Conservation (phyloP, 2,888 invertebrate species). For the Rapana venosa region DNA sequence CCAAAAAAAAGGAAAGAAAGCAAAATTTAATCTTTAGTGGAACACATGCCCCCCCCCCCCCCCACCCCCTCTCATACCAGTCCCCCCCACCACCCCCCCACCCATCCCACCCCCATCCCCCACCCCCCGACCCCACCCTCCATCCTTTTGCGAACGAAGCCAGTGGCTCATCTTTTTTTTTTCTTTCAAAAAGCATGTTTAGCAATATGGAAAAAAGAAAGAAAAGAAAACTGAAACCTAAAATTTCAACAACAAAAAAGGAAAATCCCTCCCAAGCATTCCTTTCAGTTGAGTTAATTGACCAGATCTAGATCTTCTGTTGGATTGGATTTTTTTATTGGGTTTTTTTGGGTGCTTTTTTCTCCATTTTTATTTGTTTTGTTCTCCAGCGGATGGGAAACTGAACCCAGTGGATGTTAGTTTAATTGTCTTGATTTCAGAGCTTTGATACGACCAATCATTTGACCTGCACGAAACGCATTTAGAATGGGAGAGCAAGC, state of each 20-base stretch:
- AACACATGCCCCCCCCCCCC: background rate
- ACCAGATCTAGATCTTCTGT: constrained; percentile 7
- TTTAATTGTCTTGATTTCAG: background rate
- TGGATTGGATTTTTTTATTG: background rate
- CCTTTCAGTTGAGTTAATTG: background rate
- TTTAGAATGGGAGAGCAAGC: background rate
- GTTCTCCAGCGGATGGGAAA: background rate
- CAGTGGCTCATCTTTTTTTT: background rate
- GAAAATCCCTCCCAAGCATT: background rate
- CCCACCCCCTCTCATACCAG: background rate
- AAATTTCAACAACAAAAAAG: background rate
- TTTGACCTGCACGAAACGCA: background rate
- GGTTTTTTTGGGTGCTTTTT: background rate
- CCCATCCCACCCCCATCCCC: background rate
- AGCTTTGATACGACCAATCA: background rate
- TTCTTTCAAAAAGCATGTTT: constrained; percentile 28
- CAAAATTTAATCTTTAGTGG: too few relatives aligned
- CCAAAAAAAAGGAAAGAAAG: too few relatives aligned
- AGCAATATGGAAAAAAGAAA: constrained; percentile 4
- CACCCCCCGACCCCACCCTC: background rate
- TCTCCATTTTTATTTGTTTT: background rate
- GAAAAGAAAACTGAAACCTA: background rate
- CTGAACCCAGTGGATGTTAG: background rate
- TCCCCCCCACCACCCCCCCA: background rate
- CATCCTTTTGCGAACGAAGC: background rate